Base-by-base conservation (phyloP, 1,140 invertebrate species). In the Triops cancriformis region DNA sequence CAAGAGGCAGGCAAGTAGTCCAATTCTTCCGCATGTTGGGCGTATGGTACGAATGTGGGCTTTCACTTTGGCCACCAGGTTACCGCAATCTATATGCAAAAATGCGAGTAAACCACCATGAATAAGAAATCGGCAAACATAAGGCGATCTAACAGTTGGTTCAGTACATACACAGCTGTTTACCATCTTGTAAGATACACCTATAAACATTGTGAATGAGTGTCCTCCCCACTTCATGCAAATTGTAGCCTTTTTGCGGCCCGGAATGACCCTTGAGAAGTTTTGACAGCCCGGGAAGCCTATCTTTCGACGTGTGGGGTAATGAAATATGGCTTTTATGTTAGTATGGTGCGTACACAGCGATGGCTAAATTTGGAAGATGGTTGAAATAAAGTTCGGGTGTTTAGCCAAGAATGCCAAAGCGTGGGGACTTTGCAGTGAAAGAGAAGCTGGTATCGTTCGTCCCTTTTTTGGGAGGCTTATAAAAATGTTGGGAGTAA, bases 321-420 rank as follows among this genome's bases (percentile, higher is more conserved):
- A 64, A 64, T 64, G 14, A 64, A 64, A 64, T 23, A 64, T 64
- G 51, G 18, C 43, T 23, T 64, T 64, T 64, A 6, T n/a, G 14
- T 4, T n/a, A 64, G 51, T 23, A n/a, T 23, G 23, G 10, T 9
- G 14, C 0, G 51, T 64, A 64, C 2, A 64, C 23, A 64, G 51
- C 0, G 51, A 64, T 64, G 51, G 51, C 18, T 64, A 64, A 64
- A 64, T 64, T 23, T 64, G 51, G 51, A 64, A 64, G 51, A 12
- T 23, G 14, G 23, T n/a, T 9, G 51, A 64, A 64, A 64, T 64
- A 64, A 64, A 64, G 51, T 64, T 23, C 10, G 51, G 51, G 18
- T 64, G 51, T 64, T 64, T 64, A 64, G 51, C 51, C 51, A 64
- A 64, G 51, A 64, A 64, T 64, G 51, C 51, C 51, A 64, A 64